Evolutionary conservation across 2,888 invertebrate species (phyloP).

Genomic region (Euphydryas editha): DNA sequence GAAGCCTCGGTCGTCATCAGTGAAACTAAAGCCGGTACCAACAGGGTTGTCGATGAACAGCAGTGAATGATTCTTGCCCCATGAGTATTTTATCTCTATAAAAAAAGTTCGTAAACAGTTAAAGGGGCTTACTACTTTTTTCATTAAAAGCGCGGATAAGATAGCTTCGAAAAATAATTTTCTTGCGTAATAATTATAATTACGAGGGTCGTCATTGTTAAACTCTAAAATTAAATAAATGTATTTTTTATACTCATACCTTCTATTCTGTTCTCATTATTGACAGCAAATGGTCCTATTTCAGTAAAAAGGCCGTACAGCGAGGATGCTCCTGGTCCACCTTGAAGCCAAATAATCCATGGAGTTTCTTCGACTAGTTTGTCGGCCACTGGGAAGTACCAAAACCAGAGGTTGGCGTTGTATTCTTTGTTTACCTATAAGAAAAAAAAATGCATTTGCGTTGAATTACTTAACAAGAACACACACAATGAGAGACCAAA

Average conservation of each 20-base stretch:
- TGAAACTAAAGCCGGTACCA: slow-evolving; percentile 87
- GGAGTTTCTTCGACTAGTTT: slow-evolving; percentile 78
- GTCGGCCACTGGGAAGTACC: slow-evolving; percentile 90
- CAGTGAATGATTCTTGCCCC: slow-evolving; percentile 85
- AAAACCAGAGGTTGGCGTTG: slow-evolving; percentile 92
- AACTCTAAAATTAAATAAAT: no score
- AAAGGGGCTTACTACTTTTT: no score
- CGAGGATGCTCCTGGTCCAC: slow-evolving; percentile 84
- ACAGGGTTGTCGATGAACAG: slow-evolving; percentile 88
- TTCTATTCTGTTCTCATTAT: slow-evolving; percentile 64
- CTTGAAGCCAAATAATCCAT: slow-evolving; percentile 84
- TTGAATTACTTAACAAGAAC: neutral
- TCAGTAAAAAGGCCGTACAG: slow-evolving; percentile 84
- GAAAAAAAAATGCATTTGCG: neutral
- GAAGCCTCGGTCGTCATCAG: slow-evolving; percentile 84
- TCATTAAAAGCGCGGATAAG: no score
- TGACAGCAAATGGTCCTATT: slow-evolving; percentile 85
- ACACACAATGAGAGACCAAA: no score
- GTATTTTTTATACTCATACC: slow-evolving; percentile 48
- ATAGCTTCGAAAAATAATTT: no score
- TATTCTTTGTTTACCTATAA: slow-evolving; percentile 88
- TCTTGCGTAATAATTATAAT: no score
- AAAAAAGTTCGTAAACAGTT: slow-evolving; percentile 33
- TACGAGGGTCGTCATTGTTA: no score
- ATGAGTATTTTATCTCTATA: slow-evolving; percentile 81